These are phyloP conservation scores for Palaemon carinicauda DNA, from an alignment of 1,140 invertebrate species.

Conservation along the genomic window DNA sequence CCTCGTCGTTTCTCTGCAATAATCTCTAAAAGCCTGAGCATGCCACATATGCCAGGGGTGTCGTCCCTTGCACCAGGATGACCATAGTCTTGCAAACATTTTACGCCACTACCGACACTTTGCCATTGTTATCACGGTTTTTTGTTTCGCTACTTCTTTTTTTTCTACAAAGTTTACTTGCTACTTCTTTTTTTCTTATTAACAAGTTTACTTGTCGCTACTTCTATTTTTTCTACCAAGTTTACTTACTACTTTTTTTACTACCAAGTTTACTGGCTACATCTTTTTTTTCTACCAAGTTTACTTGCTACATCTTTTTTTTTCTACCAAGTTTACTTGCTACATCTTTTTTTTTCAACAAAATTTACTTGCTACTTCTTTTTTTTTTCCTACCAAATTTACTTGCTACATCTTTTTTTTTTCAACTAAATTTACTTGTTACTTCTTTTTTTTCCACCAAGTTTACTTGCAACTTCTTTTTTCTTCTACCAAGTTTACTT, in stretches of 20 bases:
- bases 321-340: not conserved
- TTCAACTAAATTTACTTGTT: not conserved
- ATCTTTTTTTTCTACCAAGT: not conserved
- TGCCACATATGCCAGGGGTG: slow-evolving; percentile 10
- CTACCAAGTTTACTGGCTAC: no score
- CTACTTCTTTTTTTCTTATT: not conserved
- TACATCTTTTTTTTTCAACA: not conserved
- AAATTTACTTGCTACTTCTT: not conserved
- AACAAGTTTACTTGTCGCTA: not conserved
- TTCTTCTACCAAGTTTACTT: not conserved
- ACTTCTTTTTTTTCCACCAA: not conserved
- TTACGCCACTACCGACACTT: not conserved
- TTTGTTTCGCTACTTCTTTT: not conserved
- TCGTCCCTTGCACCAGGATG: not conserved
- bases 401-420: not conserved
- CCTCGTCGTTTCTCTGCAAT: slow-evolving; percentile 7
- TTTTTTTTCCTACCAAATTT: no score
- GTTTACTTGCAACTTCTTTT: not conserved
- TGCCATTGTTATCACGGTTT: not conserved
- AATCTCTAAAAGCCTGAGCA: slow-evolving; percentile 7
- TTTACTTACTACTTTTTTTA: not conserved
- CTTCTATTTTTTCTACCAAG: not conserved
- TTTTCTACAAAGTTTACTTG: not conserved
- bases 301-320: not conserved
- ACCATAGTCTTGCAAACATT: slow-evolving; percentile 18